Conservation (phyloP, 2,888 invertebrate species). For the Pristionchus japonicus region DNA sequence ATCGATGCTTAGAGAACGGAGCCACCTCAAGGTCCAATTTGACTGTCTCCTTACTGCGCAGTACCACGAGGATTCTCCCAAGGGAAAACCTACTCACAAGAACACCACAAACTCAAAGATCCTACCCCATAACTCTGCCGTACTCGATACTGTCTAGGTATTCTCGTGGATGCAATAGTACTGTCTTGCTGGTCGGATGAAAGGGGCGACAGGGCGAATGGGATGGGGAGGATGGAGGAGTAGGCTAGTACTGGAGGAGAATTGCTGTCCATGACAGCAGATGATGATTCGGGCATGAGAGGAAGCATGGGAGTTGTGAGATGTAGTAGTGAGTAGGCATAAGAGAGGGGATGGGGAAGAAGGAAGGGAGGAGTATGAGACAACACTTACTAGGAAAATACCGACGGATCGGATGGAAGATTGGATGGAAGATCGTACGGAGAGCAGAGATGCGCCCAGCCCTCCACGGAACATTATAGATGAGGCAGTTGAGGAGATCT, state of each 20-base stretch:
- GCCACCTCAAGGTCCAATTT: constrained; percentile 51
- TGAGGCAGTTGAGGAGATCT: background rate
- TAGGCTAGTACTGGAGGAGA: background rate
- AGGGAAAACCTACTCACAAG: background rate
- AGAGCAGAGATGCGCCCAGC: constrained; percentile 39
- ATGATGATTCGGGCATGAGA: background rate
- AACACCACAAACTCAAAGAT: background rate
- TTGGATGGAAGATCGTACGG: constrained; percentile 45
- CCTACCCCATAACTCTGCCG: background rate
- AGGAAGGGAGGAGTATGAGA: background rate
- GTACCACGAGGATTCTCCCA: background rate
- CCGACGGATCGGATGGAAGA: constrained; percentile 44
- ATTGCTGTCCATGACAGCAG: background rate
- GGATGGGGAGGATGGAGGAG: background rate
- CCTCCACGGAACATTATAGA: constrained; percentile 3
- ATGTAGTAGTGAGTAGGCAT: background rate
- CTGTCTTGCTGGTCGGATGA: background rate
- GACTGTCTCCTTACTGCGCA: background rate
- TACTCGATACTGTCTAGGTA: background rate
- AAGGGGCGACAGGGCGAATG: background rate
- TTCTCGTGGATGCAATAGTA: background rate
- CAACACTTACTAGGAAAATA: constrained; percentile 41
- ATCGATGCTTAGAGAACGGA: constrained; percentile 59
- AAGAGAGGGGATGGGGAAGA: background rate
- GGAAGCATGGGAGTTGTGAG: background rate